Percentiles rank a stretch among this genome's conserved stretches.
Conservation (phyloP, 2,888 invertebrate genomes). For the Dascillus cervinus region DNA sequence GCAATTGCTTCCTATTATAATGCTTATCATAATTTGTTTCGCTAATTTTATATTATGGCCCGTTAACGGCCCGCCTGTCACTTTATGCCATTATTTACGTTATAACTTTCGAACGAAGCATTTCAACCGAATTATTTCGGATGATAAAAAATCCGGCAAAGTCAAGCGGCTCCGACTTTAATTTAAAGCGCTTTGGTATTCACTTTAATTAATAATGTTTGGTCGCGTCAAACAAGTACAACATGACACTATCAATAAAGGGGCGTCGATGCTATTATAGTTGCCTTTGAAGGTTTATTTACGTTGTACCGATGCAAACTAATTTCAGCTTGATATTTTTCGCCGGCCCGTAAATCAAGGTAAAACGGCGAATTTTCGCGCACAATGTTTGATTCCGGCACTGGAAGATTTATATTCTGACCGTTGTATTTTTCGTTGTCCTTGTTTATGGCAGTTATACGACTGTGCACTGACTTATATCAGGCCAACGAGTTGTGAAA, state of each 20-base stretch:
- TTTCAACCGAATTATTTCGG: too few species aligned
- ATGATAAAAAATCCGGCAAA: too few species aligned
- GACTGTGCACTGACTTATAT: constrained; percentile 15
- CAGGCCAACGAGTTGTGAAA: constrained; percentile 18
- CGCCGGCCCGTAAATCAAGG: constrained; percentile 10
- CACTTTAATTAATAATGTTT: constrained; percentile 4
- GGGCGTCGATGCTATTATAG: too few species aligned
- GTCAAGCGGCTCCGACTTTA: constrained; percentile 2
- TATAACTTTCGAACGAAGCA: too few species aligned
- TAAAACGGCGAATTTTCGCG: constrained; percentile 10
- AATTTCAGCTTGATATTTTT: constrained; percentile 9
- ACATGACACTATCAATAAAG: constrained; percentile 3
- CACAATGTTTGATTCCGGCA: constrained; percentile 17
- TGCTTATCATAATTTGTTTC: constrained; percentile 9
- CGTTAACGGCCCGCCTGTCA: constrained; percentile 4
- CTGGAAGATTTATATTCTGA: constrained; percentile 14
- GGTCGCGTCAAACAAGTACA: background rate
- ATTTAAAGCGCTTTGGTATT: constrained; percentile 4
- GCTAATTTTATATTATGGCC: constrained; percentile 5
- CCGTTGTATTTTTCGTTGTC: constrained; percentile 16
- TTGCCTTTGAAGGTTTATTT: too few species aligned
- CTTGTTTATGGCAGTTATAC: constrained; percentile 17
- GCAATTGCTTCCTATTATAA: constrained; percentile 12
- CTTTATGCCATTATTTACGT: too few species aligned
- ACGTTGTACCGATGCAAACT: too few species aligned